Evolutionary conservation across 2,888 invertebrate species (phyloP).

Genomic region (Lypha dubia): DNA sequence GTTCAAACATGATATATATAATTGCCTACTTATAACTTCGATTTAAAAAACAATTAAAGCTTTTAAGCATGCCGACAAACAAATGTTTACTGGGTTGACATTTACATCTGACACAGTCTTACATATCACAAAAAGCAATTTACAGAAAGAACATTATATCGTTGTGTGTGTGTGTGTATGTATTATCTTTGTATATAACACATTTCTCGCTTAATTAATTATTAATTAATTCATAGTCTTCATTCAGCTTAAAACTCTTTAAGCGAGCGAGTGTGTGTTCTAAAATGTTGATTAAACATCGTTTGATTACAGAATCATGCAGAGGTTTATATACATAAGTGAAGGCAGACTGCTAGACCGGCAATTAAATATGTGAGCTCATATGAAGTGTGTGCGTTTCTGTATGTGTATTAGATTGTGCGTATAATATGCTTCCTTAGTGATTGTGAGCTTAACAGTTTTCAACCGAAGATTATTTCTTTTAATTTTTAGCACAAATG

Average conservation of each 20-base stretch:
- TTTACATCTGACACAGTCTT: no score
- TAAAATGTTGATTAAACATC: conserved; percentile 26
- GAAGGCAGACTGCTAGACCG: neutral
- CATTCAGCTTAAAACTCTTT: neutral
- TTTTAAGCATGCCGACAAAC: no score
- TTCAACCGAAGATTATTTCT: conserved; percentile 27
- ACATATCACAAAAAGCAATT: no score
- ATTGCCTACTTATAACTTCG: no score
- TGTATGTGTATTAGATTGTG: neutral
- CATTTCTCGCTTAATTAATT: conserved; percentile 62
- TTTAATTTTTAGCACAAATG: conserved; percentile 39
- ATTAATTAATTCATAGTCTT: conserved; percentile 61
- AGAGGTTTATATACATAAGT: neutral
- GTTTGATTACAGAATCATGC: conserved; percentile 31
- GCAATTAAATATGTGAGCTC: neutral
- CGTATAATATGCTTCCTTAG: neutral
- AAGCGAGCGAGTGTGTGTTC: no score
- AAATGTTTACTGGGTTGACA: no score
- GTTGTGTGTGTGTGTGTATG: neutral
- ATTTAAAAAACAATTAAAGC: no score
- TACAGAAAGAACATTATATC: neutral
- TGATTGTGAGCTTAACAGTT: conserved; percentile 39
- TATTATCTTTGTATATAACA: conserved; percentile 47
- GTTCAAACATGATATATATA: no score
- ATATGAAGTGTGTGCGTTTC: neutral